Conservation (phyloP, 1,140 invertebrate genomes). For the Cotesia glomerata region DNA sequence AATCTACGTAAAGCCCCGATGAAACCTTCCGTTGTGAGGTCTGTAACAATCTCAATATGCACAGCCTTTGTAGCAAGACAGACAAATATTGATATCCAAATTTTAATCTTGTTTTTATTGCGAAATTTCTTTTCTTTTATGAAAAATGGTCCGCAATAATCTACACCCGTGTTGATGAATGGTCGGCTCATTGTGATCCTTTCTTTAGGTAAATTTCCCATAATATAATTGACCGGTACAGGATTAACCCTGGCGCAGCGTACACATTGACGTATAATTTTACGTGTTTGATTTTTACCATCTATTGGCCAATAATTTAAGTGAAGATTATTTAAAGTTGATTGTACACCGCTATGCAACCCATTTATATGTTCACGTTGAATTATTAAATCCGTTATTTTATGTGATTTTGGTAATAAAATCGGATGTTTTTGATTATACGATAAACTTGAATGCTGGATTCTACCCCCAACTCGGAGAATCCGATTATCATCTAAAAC, state of each 20-base stretch:
- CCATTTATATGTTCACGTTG: background rate
- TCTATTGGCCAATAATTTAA: background rate
- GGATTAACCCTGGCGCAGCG: background rate
- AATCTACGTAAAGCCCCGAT: background rate
- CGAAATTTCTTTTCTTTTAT: too few relatives aligned
- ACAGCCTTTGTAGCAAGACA: too few relatives aligned
- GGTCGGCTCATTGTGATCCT: background rate
- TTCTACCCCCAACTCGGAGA: background rate
- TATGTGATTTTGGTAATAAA: background rate
- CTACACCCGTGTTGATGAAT: background rate
- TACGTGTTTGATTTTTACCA: background rate
- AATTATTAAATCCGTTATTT: background rate
- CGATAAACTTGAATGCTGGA: background rate
- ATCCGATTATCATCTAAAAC: background rate
- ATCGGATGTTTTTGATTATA: background rate
- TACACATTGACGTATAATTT: background rate
- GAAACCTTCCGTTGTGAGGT: background rate
- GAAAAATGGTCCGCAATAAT: too few relatives aligned
- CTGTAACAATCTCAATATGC: too few relatives aligned
- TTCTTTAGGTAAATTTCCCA: conserved; percentile 3
- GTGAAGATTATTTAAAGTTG: background rate
- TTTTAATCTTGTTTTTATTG: too few relatives aligned
- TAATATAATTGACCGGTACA: background rate
- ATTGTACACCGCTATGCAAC: background rate
- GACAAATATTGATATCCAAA: too few relatives aligned